Percentiles rank a stretch among this genome's conserved stretches.
Evolutionary conservation across 1,140 invertebrate species (phyloP).

Genomic region (Melanaphis sacchari): DNA sequence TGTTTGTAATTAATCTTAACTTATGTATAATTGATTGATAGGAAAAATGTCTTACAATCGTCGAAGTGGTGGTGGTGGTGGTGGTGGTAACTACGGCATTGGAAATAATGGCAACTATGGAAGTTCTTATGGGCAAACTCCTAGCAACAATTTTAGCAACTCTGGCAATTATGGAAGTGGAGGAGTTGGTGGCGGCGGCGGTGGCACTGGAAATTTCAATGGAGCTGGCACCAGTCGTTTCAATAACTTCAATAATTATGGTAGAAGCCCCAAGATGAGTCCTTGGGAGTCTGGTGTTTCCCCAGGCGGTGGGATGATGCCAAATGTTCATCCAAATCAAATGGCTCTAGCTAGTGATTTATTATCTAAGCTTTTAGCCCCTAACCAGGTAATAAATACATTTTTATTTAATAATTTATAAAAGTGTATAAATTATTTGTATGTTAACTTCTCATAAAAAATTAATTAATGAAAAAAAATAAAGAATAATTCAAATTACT

Average conservation of each 20-base stretch:
- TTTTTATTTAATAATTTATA: not conserved
- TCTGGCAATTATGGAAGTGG: constrained; percentile 14
- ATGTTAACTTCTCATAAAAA: not conserved
- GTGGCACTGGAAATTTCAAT: constrained; percentile 1
- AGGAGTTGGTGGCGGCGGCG: not conserved
- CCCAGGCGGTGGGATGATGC: constrained; percentile 50
- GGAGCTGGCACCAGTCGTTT: not conserved
- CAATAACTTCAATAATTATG: constrained; percentile 34
- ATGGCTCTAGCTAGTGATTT: constrained; percentile 50
- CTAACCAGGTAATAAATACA: constrained; percentile 36
- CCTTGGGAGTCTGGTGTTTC: constrained; percentile 53
- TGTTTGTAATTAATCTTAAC: not conserved
- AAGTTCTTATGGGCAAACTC: constrained; percentile 31
- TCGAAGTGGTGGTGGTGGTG: constrained; percentile 48
- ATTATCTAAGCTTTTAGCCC: constrained; percentile 39
- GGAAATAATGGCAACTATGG: constrained; percentile 25
- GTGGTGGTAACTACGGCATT: constrained; percentile 30
- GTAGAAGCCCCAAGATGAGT: constrained; percentile 45
- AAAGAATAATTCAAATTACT: not conserved
- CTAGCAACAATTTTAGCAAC: constrained; percentile 21
- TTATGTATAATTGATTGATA: not conserved
- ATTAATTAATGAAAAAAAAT: not conserved
- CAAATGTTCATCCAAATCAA: constrained; percentile 52
- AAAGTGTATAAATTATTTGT: not conserved
- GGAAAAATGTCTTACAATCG: constrained; percentile 49